Percentiles rank a stretch among this genome's conserved stretches.
Conservation (phyloP, 2,797 vertebrate species). For the Ctenosaura bakeri region DNA sequence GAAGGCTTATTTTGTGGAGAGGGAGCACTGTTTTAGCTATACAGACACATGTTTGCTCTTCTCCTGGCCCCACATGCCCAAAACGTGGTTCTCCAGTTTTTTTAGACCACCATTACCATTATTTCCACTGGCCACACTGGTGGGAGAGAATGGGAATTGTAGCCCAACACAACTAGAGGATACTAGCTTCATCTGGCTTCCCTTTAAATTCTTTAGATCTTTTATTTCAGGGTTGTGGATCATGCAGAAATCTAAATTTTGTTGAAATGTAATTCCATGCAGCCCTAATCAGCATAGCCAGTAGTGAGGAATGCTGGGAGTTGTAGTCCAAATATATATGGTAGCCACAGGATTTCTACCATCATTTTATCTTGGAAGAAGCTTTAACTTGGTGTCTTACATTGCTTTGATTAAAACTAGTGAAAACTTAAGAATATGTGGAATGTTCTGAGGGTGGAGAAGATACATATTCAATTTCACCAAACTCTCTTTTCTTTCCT, state of each 20-base stretch:
- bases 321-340: too few relatives aligned
- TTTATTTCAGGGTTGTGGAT: too few relatives aligned
- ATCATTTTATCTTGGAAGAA: too few relatives aligned
- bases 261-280: too few relatives aligned
- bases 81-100: background rate
- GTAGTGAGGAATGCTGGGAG: too few relatives aligned
- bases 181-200: background rate
- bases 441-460: too few relatives aligned
- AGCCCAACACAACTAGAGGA: background rate
- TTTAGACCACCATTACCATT: background rate
- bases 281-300: too few relatives aligned
- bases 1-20: constrained; percentile 11
- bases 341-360: too few relatives aligned
- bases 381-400: background rate
- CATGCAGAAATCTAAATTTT: too few relatives aligned
- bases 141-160: background rate
- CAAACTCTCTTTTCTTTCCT: background rate
- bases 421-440: too few relatives aligned
- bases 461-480: background rate
- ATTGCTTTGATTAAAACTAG: constrained; percentile 5
- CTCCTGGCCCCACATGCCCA: background rate
- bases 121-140: background rate
- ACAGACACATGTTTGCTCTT: background rate
- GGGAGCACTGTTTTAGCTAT: background rate
- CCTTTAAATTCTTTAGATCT: background rate